phyloP scores from a whole-genome alignment of 2,888 invertebrate species.

The Gisinianus flammeolus region DNA sequence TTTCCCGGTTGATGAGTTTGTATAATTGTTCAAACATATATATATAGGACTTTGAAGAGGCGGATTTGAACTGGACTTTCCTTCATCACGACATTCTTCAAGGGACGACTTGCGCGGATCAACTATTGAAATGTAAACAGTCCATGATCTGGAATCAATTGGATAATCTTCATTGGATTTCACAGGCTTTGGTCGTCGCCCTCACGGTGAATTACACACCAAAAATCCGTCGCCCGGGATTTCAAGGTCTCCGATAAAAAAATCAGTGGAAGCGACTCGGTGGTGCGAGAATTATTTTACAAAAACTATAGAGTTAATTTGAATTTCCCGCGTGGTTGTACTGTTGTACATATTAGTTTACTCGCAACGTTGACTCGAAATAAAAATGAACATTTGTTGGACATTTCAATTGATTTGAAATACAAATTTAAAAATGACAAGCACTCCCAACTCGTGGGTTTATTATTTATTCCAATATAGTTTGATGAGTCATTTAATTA shows the following conservation, averaged over 20 bases:
- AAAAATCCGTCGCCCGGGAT: not conserved
- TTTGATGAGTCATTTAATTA: no score
- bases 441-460: no score
- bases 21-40: not conserved
- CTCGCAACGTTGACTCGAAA: no score
- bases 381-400: no score
- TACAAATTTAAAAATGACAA: no score
- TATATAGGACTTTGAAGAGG: constrained; percentile 19
- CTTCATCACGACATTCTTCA: constrained; percentile 18
- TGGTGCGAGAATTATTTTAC: no score
- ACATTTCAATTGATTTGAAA: no score
- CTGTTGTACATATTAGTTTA: no score
- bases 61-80: constrained; percentile 27
- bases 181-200: not conserved
- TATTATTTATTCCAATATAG: no score
- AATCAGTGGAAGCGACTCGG: no score
- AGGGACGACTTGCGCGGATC: not conserved
- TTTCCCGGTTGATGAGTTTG: not conserved
- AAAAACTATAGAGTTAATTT: no score
- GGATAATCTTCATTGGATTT: constrained; percentile 16
- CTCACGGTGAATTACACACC: not conserved
- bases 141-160: constrained; percentile 14
- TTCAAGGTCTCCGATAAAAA: not conserved
- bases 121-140: constrained; percentile 12
- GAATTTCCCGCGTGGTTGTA: no score